Evolutionary conservation across 37 sponge, comb jelly and placozoan genomes (phyloP).

Genomic region (Oscarella lobularis): DNA sequence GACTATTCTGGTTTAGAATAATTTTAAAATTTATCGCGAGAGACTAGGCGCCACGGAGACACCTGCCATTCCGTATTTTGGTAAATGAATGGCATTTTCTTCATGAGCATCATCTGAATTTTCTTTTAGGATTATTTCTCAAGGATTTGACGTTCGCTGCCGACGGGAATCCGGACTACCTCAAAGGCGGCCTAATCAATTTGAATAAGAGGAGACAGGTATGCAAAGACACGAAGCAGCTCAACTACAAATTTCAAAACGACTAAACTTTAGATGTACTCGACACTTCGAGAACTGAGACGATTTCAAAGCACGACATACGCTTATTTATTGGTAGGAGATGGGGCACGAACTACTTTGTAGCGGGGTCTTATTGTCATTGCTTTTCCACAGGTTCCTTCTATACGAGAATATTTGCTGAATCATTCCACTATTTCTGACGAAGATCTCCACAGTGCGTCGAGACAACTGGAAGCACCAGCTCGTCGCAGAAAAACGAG

Average conservation of each 20-base stretch:
- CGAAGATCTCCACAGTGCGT: neutral
- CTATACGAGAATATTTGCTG: neutral
- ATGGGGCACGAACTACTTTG: neutral
- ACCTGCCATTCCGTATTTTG: constrained; percentile 66
- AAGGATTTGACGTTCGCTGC: constrained; percentile 69
- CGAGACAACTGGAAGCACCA: neutral
- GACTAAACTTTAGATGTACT: neutral
- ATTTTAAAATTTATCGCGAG: constrained; percentile 68
- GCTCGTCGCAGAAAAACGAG: neutral
- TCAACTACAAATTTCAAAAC: neutral
- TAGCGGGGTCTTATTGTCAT: neutral
- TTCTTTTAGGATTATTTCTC: constrained; percentile 60
- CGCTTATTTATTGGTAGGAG: neutral
- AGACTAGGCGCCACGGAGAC: constrained; percentile 22
- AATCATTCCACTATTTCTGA: neutral
- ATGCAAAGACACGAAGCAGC: neutral
- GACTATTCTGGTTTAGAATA: constrained; percentile 14
- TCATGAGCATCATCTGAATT: too few species aligned
- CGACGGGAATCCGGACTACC: constrained; percentile 83
- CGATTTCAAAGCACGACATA: neutral
- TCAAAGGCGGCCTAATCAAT: constrained; percentile 83
- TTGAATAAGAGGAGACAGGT: constrained; percentile 79
- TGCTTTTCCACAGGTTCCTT: neutral
- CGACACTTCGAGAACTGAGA: neutral
- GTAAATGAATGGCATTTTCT: too few species aligned